A percentile compares a stretch with the other conserved stretches of the same genome.
These are phyloP conservation scores for Brachionus sp. DNA, from an alignment of 1,140 invertebrate genomes.

Conservation along the genomic window DNA sequence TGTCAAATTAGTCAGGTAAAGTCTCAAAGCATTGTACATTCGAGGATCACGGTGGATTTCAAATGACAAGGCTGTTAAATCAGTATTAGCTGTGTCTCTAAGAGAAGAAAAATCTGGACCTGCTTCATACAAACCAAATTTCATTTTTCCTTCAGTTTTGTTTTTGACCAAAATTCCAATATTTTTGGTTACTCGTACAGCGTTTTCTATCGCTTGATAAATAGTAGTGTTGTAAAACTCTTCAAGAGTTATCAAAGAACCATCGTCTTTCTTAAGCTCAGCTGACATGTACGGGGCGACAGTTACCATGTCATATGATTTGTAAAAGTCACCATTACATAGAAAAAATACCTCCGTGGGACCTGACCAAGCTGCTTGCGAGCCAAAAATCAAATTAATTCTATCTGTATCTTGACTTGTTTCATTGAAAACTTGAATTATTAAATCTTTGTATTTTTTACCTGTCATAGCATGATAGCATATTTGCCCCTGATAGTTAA, in stretches of 20 bases:
- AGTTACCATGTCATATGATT: neutral
- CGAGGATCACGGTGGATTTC: constrained; percentile 11
- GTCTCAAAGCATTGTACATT: neutral
- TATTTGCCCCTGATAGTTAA: neutral
- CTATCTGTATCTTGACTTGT: neutral
- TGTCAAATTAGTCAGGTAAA: neutral
- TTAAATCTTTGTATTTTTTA: neutral
- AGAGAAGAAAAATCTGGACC: constrained; percentile 23
- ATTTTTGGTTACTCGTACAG: neutral
- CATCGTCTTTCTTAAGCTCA: neutral
- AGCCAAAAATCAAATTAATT: constrained; percentile 10
- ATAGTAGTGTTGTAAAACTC: constrained; percentile 11
- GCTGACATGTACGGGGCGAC: constrained; percentile 14
- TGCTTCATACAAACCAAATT: constrained; percentile 17
- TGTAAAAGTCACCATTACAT: neutral
- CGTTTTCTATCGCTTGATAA: neutral
- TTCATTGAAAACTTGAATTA: neutral
- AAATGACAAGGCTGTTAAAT: neutral
- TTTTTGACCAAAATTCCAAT: neutral
- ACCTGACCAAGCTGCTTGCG: constrained; percentile 9
- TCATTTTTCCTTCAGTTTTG: neutral
- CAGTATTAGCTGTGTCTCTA: neutral
- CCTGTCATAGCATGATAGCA: constrained; percentile 23
- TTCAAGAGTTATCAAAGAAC: neutral
- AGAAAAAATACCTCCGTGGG: neutral